These are phyloP conservation scores for Spilarctia lutea DNA, from an alignment of 2,888 invertebrate species.

Conservation along the genomic window DNA sequence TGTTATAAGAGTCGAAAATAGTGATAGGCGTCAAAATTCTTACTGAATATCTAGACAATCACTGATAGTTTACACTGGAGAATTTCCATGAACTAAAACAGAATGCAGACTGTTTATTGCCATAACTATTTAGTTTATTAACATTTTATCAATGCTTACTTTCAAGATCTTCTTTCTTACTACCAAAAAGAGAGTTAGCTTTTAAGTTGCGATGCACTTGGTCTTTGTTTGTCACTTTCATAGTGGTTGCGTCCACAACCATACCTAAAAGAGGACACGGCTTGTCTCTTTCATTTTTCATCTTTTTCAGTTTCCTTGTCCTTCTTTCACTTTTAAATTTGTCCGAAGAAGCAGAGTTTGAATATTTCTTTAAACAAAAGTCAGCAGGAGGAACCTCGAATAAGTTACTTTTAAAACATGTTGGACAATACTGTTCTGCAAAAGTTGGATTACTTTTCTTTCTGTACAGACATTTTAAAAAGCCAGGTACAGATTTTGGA, in stretches of 20 bases:
- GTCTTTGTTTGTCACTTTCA: conserved; percentile 13
- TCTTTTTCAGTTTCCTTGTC: not conserved
- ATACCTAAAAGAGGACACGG: conserved; percentile 8
- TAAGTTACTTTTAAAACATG: not conserved
- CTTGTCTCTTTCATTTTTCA: not conserved
- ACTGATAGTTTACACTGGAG: not conserved
- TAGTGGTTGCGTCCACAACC: conserved; percentile 10
- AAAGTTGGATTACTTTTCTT: not conserved
- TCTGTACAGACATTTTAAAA: conserved; percentile 6
- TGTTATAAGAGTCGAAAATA: not conserved
- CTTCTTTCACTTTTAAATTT: conserved; percentile 3
- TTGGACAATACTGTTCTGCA: not conserved
- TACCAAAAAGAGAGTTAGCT: not conserved
- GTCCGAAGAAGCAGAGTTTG: not conserved
- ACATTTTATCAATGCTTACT: conserved; percentile 4
- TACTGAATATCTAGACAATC: not conserved
- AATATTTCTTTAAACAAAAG: not conserved
- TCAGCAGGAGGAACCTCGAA: not conserved
- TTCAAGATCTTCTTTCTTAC: not conserved
- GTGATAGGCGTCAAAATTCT: not conserved
- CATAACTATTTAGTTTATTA: not conserved
- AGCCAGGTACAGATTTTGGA: conserved; percentile 8
- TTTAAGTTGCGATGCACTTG: conserved; percentile 3
- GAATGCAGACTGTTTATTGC: not conserved
- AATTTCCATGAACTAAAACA: not conserved